Evolutionary conservation across 2,113 vertebrate species (phyloP).

Genomic region (Pygoscelis antarcticus): DNA sequence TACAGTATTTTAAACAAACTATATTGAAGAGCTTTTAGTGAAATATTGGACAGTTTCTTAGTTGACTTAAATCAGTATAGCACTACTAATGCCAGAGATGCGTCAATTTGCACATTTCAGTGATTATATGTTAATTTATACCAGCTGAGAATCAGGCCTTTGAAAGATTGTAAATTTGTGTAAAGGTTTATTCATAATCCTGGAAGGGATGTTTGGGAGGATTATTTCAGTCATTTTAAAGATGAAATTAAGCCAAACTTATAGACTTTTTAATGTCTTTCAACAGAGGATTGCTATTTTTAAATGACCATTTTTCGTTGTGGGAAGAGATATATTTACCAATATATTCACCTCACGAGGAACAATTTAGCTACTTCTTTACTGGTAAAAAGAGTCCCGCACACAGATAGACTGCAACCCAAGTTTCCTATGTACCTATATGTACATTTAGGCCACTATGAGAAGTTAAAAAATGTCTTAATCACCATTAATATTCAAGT

Average conservation of each 20-base stretch:
- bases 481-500: not conserved
- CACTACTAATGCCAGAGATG: not conserved
- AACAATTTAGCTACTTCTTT: not conserved
- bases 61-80: not conserved
- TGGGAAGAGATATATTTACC: not conserved
- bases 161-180: not conserved
- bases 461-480: not conserved
- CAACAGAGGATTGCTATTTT: not conserved
- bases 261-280: not conserved
- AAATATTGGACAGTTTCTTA: not conserved
- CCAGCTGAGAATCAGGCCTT: not conserved
- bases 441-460: not conserved
- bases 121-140: not conserved
- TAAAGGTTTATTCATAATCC: not conserved
- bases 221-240: not conserved
- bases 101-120: not conserved
- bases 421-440: not conserved
- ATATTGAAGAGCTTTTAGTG: not conserved
- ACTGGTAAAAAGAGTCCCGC: not conserved
- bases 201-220: not conserved
- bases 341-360: not conserved
- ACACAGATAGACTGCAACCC: accelerated
- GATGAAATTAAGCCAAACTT: not conserved
- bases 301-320: not conserved
- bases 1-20: not conserved